Evolutionary conservation across 2,797 vertebrate species (phyloP), one percentile per base, ranked within the genome.

Genomic region (Eremophila alpestris): DNA sequence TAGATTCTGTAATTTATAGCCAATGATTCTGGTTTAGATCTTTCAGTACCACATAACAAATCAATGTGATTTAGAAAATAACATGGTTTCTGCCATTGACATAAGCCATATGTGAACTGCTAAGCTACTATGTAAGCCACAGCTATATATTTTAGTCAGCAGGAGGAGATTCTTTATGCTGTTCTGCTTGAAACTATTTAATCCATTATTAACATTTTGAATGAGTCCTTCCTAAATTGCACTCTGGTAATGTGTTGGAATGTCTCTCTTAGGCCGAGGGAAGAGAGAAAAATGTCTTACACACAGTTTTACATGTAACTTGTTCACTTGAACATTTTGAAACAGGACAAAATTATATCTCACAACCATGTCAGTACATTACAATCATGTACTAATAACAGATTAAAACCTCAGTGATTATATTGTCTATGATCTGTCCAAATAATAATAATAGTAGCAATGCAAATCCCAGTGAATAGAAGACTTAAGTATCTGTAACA

Each of bases 11-110:
- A 97, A 98, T 98, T 98, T 98, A 98, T 97, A 96, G 97, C 80
- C 95, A 97, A 98, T 97, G 97, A 98, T 98, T 97, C 97, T 98
- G 98, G 94, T 97, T 97, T 98, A 97, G 96, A 97, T 98, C 97
- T 97, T 98, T 98, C 97, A 98, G 96, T 98, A 96, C 97, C 97
- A 98, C 97, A 95, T 98, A 98, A 97, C 97, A 98, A 98, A 98
- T 98, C 98, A 98, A 97, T 60, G 91, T 96, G 97, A 97, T 98
- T 97, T 96, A 97, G 96, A 98, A 98, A 98, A 98, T 96, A 97
- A 96, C 75, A 94, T 97, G 96, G 97, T 97, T 98, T 97, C 97
- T 98, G 97, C 95, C 97, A 95, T 91, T 98, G 98, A 98, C 98
- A 97, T 97, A 98, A 98, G 97, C 98, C 98, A 98, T 97, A 98